Evolutionary conservation across 2,888 invertebrate genomes (phyloP).

Genomic region (Zele albiditarsus): DNA sequence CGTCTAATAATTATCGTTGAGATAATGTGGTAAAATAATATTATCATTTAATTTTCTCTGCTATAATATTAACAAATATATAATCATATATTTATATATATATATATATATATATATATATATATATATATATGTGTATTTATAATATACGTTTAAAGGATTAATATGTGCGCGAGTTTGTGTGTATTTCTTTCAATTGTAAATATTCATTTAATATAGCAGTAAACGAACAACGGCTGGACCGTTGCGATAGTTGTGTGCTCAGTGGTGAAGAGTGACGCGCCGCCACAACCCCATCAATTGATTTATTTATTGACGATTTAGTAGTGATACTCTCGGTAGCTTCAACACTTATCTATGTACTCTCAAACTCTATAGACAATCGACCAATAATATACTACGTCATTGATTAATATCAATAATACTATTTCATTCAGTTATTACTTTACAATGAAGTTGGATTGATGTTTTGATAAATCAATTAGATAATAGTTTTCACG

Average conservation of each 20-base stretch:
- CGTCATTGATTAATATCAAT: not conserved
- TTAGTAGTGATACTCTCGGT: conserved; percentile 42
- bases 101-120: not conserved
- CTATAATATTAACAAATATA: no score
- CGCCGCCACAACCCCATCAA: conserved; percentile 44
- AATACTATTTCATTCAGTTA: not conserved
- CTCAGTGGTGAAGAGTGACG: conserved; percentile 22
- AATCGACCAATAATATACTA: not conserved
- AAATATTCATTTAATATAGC: not conserved
- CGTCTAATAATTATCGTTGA: conserved; percentile 14
- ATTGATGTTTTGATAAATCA: no score
- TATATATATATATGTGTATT: not conserved
- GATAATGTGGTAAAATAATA: not conserved
- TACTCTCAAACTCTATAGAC: not conserved
- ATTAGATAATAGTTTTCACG: no score
- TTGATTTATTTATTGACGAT: conserved; percentile 61
- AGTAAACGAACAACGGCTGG: conserved; percentile 12
- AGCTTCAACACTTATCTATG: conserved; percentile 9
- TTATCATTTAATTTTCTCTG: no score
- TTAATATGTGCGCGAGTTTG: not conserved
- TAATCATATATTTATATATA: no score
- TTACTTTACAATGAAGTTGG: not conserved
- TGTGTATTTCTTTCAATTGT: not conserved
- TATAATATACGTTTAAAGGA: no score
- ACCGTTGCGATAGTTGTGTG: conserved; percentile 21